Evolutionary conservation across 2,113 vertebrate species (phyloP), one percentile per base, ranked within the genome.

Genomic region (Platysteira castanea): DNA sequence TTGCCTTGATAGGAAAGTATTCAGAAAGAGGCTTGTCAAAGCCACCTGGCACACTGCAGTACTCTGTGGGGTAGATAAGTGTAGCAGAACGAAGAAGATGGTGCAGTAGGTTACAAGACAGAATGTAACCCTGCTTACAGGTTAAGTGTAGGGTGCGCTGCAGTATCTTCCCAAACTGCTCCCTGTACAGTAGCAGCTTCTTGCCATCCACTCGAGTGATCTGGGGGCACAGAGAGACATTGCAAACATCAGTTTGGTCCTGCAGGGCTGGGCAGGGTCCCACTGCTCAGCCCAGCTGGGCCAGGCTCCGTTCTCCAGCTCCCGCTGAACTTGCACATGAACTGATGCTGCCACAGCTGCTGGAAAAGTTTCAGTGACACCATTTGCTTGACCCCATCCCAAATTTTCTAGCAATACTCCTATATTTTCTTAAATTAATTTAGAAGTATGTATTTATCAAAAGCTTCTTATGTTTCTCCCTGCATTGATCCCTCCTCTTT

Each of bases 1-100:
- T 98, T 98, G 98, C 99, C 99, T 99, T 99, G 95, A 99, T 99
- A 96, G 99, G 99, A 90, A 99, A 98, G 97, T 99, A 99, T 97
- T 99, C 98, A 85, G 98, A 98, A 86, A 98, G 98, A 91, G 98
- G 98, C 90, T 98, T 98, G 96, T 98, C 98, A 97, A 99, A 99
- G 95, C 99, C 99, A 44, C 99, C 99, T 41, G 99, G 99, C 84
- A 99, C 97, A 94, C 99, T 99, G 98, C 99, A 99, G 98, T 99
- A 99, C 92, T 99, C 99, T 37, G 98, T 99, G 95, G 99, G 99
- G 97, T 99, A 99, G 97, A 98, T 99, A 91, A 99, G 99, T 63
- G 98, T 99, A 67, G 98, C 98, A 95, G 99, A 99, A 92, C 99
- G 99, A 82, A 99, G 99, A 85, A 99, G 98, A 95, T 99, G 99